phyloP scores from a whole-genome alignment of 2,113 vertebrate genomes.

The Tinamus guttatus region DNA sequence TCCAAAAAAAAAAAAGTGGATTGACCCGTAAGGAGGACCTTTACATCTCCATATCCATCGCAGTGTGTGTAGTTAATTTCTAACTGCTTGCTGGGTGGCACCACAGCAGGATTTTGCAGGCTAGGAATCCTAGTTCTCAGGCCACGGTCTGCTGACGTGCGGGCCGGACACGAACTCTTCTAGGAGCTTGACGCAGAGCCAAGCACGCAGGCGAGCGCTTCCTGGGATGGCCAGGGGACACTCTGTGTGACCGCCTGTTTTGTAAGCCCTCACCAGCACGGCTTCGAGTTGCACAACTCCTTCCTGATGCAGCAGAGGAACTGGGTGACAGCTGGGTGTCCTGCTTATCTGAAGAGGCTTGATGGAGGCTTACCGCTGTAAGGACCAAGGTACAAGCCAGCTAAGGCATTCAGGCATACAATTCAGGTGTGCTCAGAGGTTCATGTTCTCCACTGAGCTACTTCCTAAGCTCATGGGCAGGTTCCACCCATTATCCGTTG shows the following conservation, averaged over 20 bases:
- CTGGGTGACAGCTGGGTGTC: neutral
- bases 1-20: neutral
- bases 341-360: neutral
- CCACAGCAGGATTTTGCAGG: neutral
- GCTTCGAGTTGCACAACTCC: neutral
- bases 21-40: neutral
- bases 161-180: neutral
- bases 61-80: neutral
- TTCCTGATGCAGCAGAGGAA: neutral
- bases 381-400: neutral
- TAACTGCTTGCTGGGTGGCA: neutral
- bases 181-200: neutral
- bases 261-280: neutral
- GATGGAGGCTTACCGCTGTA: neutral
- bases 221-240: neutral
- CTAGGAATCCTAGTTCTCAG: neutral
- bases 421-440: neutral
- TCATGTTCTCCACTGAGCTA: neutral
- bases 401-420: neutral
- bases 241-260: neutral
- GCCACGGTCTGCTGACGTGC: neutral
- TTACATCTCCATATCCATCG: neutral
- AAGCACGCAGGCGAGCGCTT: neutral
- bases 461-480: constrained; percentile 43
- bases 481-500: neutral